A percentile compares a stretch with the other conserved stretches of the same genome.
phyloP scores from a whole-genome alignment of 2,888 invertebrate species.

The Clistopyga incitator region DNA sequence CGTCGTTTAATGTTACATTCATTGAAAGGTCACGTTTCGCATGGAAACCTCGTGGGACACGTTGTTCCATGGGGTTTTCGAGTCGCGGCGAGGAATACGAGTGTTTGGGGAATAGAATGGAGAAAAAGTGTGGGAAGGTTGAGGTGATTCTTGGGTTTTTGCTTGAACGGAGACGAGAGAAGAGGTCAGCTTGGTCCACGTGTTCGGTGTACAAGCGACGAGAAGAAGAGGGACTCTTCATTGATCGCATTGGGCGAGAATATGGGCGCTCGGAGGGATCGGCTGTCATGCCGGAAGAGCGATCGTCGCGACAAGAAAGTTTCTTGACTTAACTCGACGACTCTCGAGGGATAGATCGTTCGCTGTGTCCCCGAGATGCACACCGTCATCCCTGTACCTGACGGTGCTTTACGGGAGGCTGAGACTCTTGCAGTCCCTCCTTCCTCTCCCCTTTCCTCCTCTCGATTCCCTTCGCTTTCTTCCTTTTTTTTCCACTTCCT shows the following conservation, averaged over 20 bases:
- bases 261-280: slow-evolving; percentile 45
- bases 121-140: background rate
- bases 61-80: background rate
- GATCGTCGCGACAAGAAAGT: slow-evolving; percentile 61
- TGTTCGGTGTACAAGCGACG: background rate
- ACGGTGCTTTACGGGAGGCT: slow-evolving; percentile 27
- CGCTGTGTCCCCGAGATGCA: background rate
- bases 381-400: slow-evolving; percentile 26
- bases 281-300: slow-evolving; percentile 62
- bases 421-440: background rate
- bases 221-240: slow-evolving; percentile 49
- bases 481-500: slow-evolving; percentile 14
- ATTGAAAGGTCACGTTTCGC: background rate
- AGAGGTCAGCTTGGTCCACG: background rate
- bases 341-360: slow-evolving; percentile 52
- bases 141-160: background rate
- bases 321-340: slow-evolving; percentile 59
- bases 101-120: background rate
- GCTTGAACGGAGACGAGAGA: background rate
- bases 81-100: background rate
- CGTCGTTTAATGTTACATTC: background rate
- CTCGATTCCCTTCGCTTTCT: slow-evolving; percentile 2
- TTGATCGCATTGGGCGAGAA: slow-evolving; percentile 31
- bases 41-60: background rate
- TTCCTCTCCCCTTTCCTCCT: background rate